Evolutionary conservation across 2,113 vertebrate species (phyloP), one percentile per base, ranked within the genome.

Genomic region (Channa maculata): DNA sequence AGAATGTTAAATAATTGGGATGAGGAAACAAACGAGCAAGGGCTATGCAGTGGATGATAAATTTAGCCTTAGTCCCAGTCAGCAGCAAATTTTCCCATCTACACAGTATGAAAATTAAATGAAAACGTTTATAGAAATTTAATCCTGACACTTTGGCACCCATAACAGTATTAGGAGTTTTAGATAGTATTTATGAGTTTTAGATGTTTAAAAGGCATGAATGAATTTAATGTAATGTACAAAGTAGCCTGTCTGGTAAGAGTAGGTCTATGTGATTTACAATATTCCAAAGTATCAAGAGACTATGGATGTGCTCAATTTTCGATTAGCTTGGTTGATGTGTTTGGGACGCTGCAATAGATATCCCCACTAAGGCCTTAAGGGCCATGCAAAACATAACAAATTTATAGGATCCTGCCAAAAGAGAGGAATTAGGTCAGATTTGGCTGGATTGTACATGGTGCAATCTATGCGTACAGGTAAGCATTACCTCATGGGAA

Each of bases 1-100:
- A 88, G 84, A 84, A 87, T 92, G 90, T 91, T 87, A 86, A 86
- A 86, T 79, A 77, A 83, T 77, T 59, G 57, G 75, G 67, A 83
- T 61, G 54, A 68, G 63, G 71, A 65, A 11, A 75, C 75, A 75
- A 87, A 81, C 72, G 24, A 24, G 24, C 24, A 24, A 24, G 24
- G 24, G 64, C 45, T 52, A 33, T 79, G 77, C 58, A 74, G 52
- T 46, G 66, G 84, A 81, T 82, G 86, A 84, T 24, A 66, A 76
- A 82, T 81, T 86, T 75, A 75, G 71, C 54, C 34, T 3, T 52
- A 69, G 9, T 79, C 54, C 71, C 24, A 24, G 24, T 24, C 24
- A 24, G 24, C 24, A 24, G 24, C 24, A 24, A 24, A 24, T 1
- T 24, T 24, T 24, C 24, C 24, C 24, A 24, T 24, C 74, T 50